Evolutionary conservation across 2,113 vertebrate species (phyloP).

Genomic region (Oxyruncus cristatus): DNA sequence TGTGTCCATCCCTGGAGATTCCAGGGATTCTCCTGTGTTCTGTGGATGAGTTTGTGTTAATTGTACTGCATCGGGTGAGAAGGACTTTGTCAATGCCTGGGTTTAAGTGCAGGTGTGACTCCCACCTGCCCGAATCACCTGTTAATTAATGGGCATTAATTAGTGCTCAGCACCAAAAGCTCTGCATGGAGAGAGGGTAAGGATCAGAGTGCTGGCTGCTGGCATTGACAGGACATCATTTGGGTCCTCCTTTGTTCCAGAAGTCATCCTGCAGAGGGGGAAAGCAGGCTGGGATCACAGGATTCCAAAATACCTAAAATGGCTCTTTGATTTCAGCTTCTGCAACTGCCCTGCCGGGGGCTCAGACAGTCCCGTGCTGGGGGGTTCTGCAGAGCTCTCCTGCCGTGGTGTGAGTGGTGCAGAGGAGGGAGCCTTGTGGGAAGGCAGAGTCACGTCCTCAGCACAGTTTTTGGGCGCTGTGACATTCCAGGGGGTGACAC

Average conservation of each 20-base stretch:
- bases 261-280: background rate
- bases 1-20: background rate
- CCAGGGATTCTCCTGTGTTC: accelerated
- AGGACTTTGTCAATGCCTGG: background rate
- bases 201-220: background rate
- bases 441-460: accelerated
- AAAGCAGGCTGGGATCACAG: background rate
- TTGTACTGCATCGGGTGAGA: background rate
- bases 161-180: background rate
- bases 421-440: background rate
- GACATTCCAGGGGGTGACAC: background rate
- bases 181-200: too few species aligned
- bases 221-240: background rate
- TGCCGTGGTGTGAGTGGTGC: background rate
- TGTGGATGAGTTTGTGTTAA: background rate
- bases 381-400: background rate
- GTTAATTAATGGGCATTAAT: background rate
- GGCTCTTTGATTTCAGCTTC: background rate
- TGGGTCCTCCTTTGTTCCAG: background rate
- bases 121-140: background rate
- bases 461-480: background rate
- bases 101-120: background rate
- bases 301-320: background rate
- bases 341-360: background rate
- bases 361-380: accelerated